A percentile compares a stretch with the other conserved stretches of the same genome.
phyloP scores from a whole-genome alignment of 2,888 invertebrate genomes.

The Drosophila neotestacea region DNA sequence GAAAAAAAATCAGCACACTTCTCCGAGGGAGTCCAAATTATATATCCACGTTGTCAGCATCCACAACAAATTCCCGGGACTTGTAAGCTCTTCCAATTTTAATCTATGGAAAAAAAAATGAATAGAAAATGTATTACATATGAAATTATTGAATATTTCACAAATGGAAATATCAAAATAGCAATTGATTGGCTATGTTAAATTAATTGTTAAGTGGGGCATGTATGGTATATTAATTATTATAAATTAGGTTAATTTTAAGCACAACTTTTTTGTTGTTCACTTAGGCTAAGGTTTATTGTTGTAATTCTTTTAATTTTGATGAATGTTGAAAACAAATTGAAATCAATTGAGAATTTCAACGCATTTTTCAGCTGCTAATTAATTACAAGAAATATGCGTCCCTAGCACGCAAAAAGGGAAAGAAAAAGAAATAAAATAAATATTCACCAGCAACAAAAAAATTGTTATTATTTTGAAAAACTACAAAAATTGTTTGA shows the following conservation, averaged over 20 bases:
- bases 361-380: conserved; percentile 57
- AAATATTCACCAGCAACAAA: conserved; percentile 3
- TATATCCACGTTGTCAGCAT: conserved; percentile 6
- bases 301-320: conserved; percentile 60
- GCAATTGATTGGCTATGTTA: conserved; percentile 32
- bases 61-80: conserved; percentile 22
- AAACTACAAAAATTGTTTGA: too few relatives aligned
- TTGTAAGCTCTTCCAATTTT: conserved; percentile 77
- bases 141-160: conserved; percentile 29
- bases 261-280: conserved; percentile 57
- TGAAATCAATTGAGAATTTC: conserved; percentile 52
- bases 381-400: conserved; percentile 46
- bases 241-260: conserved; percentile 38
- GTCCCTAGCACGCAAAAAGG: conserved; percentile 29
- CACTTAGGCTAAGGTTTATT: conserved; percentile 49
- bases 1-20: not conserved
- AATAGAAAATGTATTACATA: conserved; percentile 27
- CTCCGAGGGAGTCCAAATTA: conserved; percentile 16
- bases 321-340: conserved; percentile 67
- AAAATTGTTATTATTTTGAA: not conserved
- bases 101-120: conserved; percentile 40
- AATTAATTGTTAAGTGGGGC: conserved; percentile 24
- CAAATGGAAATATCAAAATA: conserved; percentile 22
- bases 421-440: conserved; percentile 41
- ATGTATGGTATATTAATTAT: conserved; percentile 36